Evolutionary conservation across 1,140 invertebrate species (phyloP).

Genomic region (Dinoponera quadriceps): DNA sequence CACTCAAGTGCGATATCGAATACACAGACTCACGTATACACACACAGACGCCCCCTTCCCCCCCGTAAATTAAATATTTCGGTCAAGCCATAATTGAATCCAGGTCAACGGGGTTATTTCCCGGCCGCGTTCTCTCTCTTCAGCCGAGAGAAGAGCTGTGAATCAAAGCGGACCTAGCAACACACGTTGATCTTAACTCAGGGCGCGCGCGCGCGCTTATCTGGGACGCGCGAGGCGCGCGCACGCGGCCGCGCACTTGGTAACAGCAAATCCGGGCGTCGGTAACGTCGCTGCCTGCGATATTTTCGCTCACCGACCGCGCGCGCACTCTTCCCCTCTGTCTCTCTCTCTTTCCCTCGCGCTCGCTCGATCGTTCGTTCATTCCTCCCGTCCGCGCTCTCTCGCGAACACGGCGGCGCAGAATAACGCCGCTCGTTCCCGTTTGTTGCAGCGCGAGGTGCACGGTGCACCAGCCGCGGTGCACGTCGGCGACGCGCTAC

Average conservation of each 20-base stretch:
- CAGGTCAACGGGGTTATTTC: slow-evolving; percentile 54
- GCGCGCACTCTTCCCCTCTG: background rate
- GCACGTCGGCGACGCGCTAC: slow-evolving; percentile 54
- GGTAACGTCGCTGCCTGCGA: slow-evolving; percentile 23
- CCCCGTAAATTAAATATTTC: slow-evolving; percentile 55
- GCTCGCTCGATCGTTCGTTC: too few relatives aligned
- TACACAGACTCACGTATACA: background rate
- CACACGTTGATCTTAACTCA: slow-evolving; percentile 47
- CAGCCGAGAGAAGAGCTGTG: background rate
- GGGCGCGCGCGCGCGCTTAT: slow-evolving; percentile 50
- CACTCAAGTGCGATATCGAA: too few relatives aligned
- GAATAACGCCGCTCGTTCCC: too few relatives aligned
- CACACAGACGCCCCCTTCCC: background rate
- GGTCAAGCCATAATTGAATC: slow-evolving; percentile 55
- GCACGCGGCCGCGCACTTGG: slow-evolving; percentile 15
- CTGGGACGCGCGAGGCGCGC: slow-evolving; percentile 3
- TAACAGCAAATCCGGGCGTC: slow-evolving; percentile 24
- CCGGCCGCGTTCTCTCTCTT: slow-evolving; percentile 28
- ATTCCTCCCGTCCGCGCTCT: background rate
- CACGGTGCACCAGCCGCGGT: too few relatives aligned
- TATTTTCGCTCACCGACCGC: background rate
- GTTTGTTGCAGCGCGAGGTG: slow-evolving; percentile 43
- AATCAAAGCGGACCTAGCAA: slow-evolving; percentile 50
- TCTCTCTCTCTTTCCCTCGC: background rate
- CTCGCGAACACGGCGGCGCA: slow-evolving; percentile 10